These are phyloP conservation scores for Pterostichus niger DNA, from an alignment of 2,888 invertebrate genomes.

Conservation along the genomic window DNA sequence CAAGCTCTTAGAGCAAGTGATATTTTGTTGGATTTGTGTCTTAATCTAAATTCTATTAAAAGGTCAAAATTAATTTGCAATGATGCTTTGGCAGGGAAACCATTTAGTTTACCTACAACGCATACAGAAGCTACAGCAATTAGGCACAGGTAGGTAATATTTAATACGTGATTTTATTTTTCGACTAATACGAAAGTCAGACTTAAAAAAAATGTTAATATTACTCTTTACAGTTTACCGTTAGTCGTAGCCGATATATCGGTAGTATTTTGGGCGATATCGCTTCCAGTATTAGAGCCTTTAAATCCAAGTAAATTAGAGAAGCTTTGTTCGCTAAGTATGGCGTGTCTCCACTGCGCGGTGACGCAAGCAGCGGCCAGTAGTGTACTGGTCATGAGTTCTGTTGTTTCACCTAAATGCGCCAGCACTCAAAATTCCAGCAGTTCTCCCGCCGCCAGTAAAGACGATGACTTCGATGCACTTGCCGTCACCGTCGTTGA, in stretches of 20 bases:
- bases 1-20: constrained; percentile 91
- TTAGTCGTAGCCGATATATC: constrained; percentile 91
- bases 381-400: constrained; percentile 80
- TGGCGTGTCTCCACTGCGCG: constrained; percentile 90
- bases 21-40: constrained; percentile 89
- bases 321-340: constrained; percentile 89
- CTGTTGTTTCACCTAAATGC: constrained; percentile 81
- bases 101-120: constrained; percentile 83
- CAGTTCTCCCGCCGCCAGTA: constrained; percentile 72
- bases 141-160: constrained; percentile 79
- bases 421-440: constrained; percentile 74
- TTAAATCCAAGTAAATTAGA: constrained; percentile 90
- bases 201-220: neutral
- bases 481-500: constrained; percentile 91
- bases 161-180: constrained; percentile 42
- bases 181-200: too few relatives aligned
- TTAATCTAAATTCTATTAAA: constrained; percentile 85
- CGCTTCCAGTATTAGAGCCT: constrained; percentile 93
- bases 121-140: constrained; percentile 87
- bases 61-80: constrained; percentile 82
- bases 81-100: constrained; percentile 84
- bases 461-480: constrained; percentile 89
- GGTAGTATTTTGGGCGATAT: constrained; percentile 90
- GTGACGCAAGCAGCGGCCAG: constrained; percentile 85
- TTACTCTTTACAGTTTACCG: constrained; percentile 81